phyloP scores from a whole-genome alignment of 2,888 invertebrate species.

The Dione juno region DNA sequence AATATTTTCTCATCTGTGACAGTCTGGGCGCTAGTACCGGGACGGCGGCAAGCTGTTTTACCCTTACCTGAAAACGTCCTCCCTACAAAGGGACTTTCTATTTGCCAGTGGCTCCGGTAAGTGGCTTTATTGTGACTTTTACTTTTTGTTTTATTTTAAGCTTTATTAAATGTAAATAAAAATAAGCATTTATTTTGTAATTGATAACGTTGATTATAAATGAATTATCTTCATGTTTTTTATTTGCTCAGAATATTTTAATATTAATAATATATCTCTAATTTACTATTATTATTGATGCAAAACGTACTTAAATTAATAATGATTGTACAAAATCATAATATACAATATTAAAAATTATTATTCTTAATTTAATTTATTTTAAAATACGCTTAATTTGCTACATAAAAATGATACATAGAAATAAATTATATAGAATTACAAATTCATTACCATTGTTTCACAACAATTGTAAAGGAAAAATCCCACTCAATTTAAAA shows the following conservation, averaged over 20 bases:
- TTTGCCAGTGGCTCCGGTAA: conserved; percentile 84
- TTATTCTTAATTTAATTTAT: no score
- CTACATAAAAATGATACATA: no score
- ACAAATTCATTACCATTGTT: neutral
- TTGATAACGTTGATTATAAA: neutral
- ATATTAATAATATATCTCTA: neutral
- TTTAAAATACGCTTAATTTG: no score
- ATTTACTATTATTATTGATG: neutral
- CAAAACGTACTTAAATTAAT: neutral
- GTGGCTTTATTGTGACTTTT: conserved; percentile 47
- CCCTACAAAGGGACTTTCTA: conserved; percentile 83
- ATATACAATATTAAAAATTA: neutral
- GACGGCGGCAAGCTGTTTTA: conserved; percentile 83
- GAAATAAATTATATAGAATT: no score
- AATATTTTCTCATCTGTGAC: conserved; percentile 51
- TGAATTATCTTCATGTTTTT: neutral
- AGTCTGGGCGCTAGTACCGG: conserved; percentile 63
- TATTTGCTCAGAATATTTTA: neutral
- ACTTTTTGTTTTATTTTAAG: conserved; percentile 11
- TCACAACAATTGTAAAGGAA: neutral
- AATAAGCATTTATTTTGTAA: neutral
- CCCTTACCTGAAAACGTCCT: conserved; percentile 83
- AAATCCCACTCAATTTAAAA: no score
- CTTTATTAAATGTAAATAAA: neutral
- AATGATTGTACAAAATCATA: neutral